Evolutionary conservation across 2,888 invertebrate species (phyloP), one percentile per base, ranked within the genome.

Genomic region (Seira ritae): DNA sequence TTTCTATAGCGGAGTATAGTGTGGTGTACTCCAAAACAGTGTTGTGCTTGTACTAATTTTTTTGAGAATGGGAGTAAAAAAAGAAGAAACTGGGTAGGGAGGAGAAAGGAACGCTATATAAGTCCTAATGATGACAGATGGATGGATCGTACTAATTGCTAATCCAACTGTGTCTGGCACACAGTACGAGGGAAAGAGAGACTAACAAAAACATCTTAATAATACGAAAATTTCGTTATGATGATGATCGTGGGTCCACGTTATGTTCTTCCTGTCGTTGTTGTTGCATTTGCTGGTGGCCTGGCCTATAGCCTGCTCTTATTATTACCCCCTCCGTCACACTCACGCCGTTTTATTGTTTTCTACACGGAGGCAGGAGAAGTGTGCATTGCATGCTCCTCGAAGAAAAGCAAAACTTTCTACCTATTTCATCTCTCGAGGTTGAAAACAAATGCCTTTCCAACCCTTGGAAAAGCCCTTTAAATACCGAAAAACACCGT

Each of bases 71-170:
- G n/a, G n/a, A n/a, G 31, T 31, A 31, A 31, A 31, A 31, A 31
- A 31, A n/a, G n/a, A 31, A 31, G 31, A 2, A 31, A 31, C 31
- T 31, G 8, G 31, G 31, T 4, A 31, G 31, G 3, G 31, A 31
- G 31, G 15, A 50, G 50, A 50, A 50, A 67, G 50, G 22, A 6
- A 24, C 46, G 24, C 31, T 46, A 70, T 46, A 37, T 68, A 70
- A 62, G 80, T 62, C 42, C 46, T 80, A 76, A 81, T 76, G 81
- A 81, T 81, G 81, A 81, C 76, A 72, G 81, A 81, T 76, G 81
- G 81, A 76, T 81, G 67, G 81, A 81, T 81, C 76, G 76, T 60
- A 46, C 81, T 81, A 81, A 81, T 81, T 81, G 68, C 67, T 81
- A 76, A 76, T 76, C 81, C 81, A 81, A 75, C 81, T 81, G 81